Evolutionary conservation across 2,113 vertebrate genomes (phyloP).

Genomic region (Galemys pyrenaicus): DNA sequence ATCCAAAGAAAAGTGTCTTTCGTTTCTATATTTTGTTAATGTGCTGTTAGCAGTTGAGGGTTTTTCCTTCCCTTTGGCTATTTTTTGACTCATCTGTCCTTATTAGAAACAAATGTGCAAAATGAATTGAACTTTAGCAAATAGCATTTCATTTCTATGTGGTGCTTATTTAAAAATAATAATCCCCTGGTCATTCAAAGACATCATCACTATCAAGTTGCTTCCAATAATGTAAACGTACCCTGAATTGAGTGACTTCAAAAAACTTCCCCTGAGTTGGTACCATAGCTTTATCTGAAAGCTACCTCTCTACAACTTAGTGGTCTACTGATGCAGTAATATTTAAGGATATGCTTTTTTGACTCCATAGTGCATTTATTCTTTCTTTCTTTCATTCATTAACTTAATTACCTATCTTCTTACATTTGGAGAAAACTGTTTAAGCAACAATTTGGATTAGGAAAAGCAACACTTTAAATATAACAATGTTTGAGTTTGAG

Average conservation of each 20-base stretch:
- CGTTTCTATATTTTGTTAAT: constrained; percentile 90
- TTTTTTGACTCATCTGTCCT: constrained; percentile 84
- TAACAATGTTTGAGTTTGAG: constrained; percentile 76
- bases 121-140: constrained; percentile 83
- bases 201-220: constrained; percentile 62
- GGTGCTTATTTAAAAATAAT: constrained; percentile 76
- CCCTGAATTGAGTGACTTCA: constrained; percentile 73
- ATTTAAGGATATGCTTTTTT: constrained; percentile 41
- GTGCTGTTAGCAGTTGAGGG: constrained; percentile 87
- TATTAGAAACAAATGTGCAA: constrained; percentile 83
- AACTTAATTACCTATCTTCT: not conserved
- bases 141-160: constrained; percentile 73
- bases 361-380: not conserved
- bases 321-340: not conserved
- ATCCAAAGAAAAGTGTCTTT: constrained; percentile 98
- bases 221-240: constrained; percentile 72
- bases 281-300: constrained; percentile 54
- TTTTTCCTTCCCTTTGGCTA: constrained; percentile 85
- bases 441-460: constrained; percentile 58
- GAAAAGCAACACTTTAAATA: constrained; percentile 61
- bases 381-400: not conserved
- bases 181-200: constrained; percentile 62
- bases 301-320: constrained; percentile 17
- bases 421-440: constrained; percentile 48
- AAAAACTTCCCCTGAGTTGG: constrained; percentile 50